Evolutionary conservation across 2,888 invertebrate species (phyloP).

Genomic region (Ichneumon xanthorius): DNA sequence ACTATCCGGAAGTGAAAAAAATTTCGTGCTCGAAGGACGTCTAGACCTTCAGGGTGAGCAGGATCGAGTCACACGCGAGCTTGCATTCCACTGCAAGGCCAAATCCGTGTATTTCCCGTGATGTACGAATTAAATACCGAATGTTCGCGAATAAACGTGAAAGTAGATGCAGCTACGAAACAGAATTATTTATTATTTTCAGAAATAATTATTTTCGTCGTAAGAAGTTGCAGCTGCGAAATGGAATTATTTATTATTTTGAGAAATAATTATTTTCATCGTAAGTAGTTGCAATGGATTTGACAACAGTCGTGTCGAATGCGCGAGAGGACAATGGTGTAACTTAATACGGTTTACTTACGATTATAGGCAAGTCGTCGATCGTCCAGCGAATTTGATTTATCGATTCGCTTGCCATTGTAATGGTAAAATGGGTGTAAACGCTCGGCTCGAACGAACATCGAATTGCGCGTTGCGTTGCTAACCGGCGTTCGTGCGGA

Average conservation of each 20-base stretch:
- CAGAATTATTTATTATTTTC: not conserved
- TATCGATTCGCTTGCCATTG: slow-evolving; percentile 52
- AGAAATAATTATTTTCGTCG: not conserved
- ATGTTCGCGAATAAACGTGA: slow-evolving; percentile 28
- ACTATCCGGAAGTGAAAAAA: slow-evolving; percentile 44
- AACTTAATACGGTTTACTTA: not conserved
- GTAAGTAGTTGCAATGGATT: not conserved
- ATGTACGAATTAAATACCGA: not conserved
- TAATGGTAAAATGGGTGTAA: slow-evolving; percentile 15
- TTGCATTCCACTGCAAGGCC: slow-evolving; percentile 50
- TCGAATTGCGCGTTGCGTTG: slow-evolving; percentile 63
- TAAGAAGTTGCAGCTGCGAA: not conserved
- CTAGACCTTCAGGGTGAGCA: slow-evolving; percentile 59
- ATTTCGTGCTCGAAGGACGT: slow-evolving; percentile 46
- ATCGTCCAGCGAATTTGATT: slow-evolving; percentile 38
- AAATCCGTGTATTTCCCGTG: slow-evolving; percentile 8
- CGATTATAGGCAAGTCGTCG: slow-evolving; percentile 16
- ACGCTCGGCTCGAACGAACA: slow-evolving; percentile 24
- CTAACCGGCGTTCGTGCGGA: slow-evolving; percentile 55
- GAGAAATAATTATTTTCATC: not conserved
- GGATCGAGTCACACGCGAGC: slow-evolving; percentile 41
- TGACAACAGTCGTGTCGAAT: not conserved
- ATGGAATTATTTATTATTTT: not conserved
- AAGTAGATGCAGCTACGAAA: not conserved
- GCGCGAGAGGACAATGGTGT: not conserved